Evolutionary conservation across 2,113 vertebrate genomes (phyloP), one percentile per base, ranked within the genome.

Genomic region (Carettochelys insculpta): DNA sequence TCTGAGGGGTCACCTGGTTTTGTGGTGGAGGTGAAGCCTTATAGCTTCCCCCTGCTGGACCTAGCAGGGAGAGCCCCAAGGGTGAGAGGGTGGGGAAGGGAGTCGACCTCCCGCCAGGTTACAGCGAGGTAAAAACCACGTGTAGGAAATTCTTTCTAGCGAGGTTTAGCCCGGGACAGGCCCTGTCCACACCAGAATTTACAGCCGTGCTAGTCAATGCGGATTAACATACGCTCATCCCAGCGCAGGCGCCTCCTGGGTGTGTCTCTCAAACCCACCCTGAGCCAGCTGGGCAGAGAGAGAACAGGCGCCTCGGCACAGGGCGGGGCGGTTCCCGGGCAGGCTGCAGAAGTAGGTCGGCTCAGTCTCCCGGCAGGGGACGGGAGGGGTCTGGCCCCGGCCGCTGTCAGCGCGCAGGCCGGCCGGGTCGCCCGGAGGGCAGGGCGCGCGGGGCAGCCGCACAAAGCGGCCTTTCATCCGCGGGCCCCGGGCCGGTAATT

Each of bases 391-490:
- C 61, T 80, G 79, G 77, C 87, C 77, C 85, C 80, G 25, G 52
- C 51, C 47, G 80, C 77, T 50, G 78, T 88, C 76, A 77, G 47
- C 87, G 52, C 65, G 50, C 25, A 43, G 29, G 48, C 48, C 34
- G 85, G 80, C 27, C 91, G 95, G 97, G 97, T 98, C 98, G 98
- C 90, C 88, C 91, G 95, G 91, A 95, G 98, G 98, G 94, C 98
- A 98, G 80, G 95, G 96, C 97, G 96, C 97, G 96, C 96, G 96
- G 98, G 92, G 93, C 96, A 84, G 91, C 81, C 92, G 50, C 94
- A 99, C 98, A 99, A 99, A 98, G 98, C 97, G 98, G 93, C 98
- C 98, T 98, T 98, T 99, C 98, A 98, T 98, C 93, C 82, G 96
- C 93, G 94, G 96, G 95, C 96, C 96, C 94, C 95, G 95, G 97